These are phyloP conservation scores for Celastrina argiolus DNA, from an alignment of 2,888 invertebrate species.

Conservation along the genomic window DNA sequence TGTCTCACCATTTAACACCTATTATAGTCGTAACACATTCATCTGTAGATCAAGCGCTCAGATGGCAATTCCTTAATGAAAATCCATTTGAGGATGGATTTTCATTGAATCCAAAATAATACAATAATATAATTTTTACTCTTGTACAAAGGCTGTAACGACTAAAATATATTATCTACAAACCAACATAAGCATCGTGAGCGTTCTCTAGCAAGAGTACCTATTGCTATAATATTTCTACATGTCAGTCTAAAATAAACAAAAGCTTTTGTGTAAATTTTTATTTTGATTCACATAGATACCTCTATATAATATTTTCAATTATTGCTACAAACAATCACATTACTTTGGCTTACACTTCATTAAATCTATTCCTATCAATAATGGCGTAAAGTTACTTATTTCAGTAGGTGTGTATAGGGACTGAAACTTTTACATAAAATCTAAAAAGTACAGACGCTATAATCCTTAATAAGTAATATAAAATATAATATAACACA, in stretches of 20 bases:
- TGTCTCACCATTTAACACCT: too few relatives aligned
- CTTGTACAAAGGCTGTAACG: too few relatives aligned
- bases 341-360: constrained; percentile 51
- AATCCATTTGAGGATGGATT: too few relatives aligned
- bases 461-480: not conserved
- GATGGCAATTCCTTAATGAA: too few relatives aligned
- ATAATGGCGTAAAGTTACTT: constrained; percentile 1
- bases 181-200: too few relatives aligned
- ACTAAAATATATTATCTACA: too few relatives aligned
- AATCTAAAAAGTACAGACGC: not conserved
- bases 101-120: too few relatives aligned
- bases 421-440: constrained; percentile 7
- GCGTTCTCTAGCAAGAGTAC: too few relatives aligned
- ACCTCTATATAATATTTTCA: constrained; percentile 27
- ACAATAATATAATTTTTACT: too few relatives aligned
- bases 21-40: too few relatives aligned
- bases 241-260: not conserved
- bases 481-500: constrained; percentile 5
- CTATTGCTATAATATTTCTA: too few relatives aligned
- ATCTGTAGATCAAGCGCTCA: too few relatives aligned
- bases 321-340: constrained; percentile 55
- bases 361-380: constrained; percentile 27
- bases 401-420: not conserved
- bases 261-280: not conserved
- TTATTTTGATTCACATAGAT: constrained; percentile 22